Evolutionary conservation across 2,888 invertebrate species (phyloP).

Genomic region (Orchesellides sinensis): DNA sequence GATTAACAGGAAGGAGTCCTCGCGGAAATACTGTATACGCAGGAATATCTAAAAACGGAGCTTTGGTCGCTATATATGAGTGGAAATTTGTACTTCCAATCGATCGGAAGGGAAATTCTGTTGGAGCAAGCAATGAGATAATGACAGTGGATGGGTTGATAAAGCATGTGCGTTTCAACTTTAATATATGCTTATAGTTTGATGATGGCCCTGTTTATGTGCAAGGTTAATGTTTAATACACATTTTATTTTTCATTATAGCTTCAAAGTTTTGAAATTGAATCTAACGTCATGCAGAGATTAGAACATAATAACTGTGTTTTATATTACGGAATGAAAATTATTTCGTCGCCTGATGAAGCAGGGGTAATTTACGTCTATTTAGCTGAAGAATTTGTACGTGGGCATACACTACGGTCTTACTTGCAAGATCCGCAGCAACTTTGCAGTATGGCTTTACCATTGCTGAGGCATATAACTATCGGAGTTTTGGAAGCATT

Average conservation of each 20-base stretch:
- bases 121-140: conserved; percentile 56
- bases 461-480: conserved; percentile 82
- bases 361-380: conserved; percentile 82
- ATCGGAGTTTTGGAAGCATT: conserved; percentile 86
- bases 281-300: conserved; percentile 84
- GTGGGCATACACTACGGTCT: conserved; percentile 78
- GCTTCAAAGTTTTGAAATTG: conserved; percentile 85
- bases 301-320: conserved; percentile 85
- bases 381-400: conserved; percentile 80
- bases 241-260: not conserved
- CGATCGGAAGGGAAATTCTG: conserved; percentile 65
- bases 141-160: conserved; percentile 56
- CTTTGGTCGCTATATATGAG: conserved; percentile 85
- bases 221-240: too few species aligned
- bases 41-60: conserved; percentile 85
- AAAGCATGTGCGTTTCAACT: conserved; percentile 60
- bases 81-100: conserved; percentile 80
- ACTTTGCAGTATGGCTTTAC: conserved; percentile 48
- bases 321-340: conserved; percentile 86
- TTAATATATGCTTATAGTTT: not conserved
- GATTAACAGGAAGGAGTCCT: conserved; percentile 82
- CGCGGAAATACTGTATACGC: conserved; percentile 86
- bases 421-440: conserved; percentile 77
- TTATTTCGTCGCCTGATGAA: conserved; percentile 81
- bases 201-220: not conserved